Conservation (phyloP, 1,140 invertebrate species). For the Ridgeia piscesae region DNA sequence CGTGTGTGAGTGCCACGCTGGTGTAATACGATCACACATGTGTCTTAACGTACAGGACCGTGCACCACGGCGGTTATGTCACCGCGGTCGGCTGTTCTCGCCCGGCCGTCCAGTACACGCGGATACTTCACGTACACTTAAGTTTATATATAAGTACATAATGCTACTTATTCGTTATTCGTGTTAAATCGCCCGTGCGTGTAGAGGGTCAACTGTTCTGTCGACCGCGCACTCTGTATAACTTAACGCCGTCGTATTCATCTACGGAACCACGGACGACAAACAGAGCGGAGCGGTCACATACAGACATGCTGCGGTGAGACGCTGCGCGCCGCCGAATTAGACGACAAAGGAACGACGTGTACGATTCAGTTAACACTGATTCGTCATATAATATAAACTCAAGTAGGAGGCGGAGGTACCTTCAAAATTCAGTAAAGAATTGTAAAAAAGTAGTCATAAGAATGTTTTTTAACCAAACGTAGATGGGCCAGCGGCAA, state of each 20-base stretch:
- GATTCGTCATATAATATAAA: not conserved
- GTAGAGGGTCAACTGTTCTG: not conserved
- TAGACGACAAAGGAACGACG: not conserved
- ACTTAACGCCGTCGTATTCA: not conserved
- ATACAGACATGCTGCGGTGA: not conserved
- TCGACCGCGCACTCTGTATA: not conserved
- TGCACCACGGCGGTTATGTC: not conserved
- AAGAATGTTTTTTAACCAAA: not conserved
- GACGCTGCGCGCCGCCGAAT: not conserved
- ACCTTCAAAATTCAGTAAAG: not conserved
- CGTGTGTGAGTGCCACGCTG: not conserved
- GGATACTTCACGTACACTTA: not conserved
- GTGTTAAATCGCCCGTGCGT: not conserved
- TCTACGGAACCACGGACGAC: not conserved
- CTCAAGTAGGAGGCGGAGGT: not conserved
- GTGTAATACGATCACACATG: not conserved
- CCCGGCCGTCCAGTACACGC: not conserved
- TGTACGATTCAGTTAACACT: not conserved
- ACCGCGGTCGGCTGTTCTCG: not conserved
- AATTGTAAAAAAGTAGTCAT: not conserved
- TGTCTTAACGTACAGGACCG: not conserved
- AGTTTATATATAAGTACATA: not conserved
- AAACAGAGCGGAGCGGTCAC: not conserved
- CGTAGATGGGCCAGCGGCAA: no score
- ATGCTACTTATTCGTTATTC: not conserved